Evolutionary conservation across 2,888 invertebrate genomes (phyloP), one percentile per base, ranked within the genome.

Genomic region (Drosophila pseudotalamancana): DNA sequence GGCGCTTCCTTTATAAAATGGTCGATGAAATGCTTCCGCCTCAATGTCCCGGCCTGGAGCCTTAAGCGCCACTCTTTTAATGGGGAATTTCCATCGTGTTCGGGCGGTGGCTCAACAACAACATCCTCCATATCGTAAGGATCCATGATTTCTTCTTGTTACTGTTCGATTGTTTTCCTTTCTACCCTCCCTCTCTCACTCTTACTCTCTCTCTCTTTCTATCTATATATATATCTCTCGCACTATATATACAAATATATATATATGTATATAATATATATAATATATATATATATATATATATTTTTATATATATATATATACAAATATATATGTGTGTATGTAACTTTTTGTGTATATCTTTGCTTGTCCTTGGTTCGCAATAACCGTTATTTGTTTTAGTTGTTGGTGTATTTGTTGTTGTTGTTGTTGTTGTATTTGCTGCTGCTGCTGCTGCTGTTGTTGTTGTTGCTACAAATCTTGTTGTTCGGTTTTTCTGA

Each of bases 31-130:
- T 91, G 90, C 37, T 74, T 82, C 60, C 87, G 81, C 35, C 83
- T 74, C 53, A 91, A 70, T 51, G 89, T 89, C 40, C 91, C 91
- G 48, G 89, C 77, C 61, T 90, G 90, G 37, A 87, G 87, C 72
- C 90, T 91, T 8, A 91, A 82, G 60, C 91, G 90, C 91, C 92
- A 91, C 73, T 91, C 89, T 80, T 91, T 92, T 11, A 91, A 59
- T 9, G 90, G 90, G 18, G 88, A 84, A 50, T 72, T 87, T 49
- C 77, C 69, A 39, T 72, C 74, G 42, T 51, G 59, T 40, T 69
- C 66, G 45, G 50, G 45, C 45, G 81, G 78, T 62, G 82, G 77
- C 49, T 72, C 83, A 66, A 89, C 87, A 56, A 88, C 90, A 61
- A 87, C 88, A 72, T 90, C 90, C 48, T 89, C 88, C 76, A 88